phyloP scores from a whole-genome alignment of 2,797 vertebrate species.

The Alosa sapidissima region DNA sequence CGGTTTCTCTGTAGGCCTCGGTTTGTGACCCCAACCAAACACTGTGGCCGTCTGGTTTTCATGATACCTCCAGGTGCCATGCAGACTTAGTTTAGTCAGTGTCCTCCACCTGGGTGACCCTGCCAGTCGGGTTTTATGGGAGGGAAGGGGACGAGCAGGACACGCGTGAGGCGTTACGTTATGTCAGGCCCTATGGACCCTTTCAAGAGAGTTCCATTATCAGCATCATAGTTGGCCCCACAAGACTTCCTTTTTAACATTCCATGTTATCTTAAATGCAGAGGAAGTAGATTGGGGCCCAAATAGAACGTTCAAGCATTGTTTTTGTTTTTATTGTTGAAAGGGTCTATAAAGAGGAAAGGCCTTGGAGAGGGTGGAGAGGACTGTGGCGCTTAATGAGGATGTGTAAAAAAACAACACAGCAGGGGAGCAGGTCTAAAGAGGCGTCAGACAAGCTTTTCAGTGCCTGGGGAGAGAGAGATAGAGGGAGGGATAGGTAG shows the following conservation, averaged over 20 bases:
- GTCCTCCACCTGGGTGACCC: conserved; percentile 11
- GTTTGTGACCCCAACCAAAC: background rate
- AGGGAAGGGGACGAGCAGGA: background rate
- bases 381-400: conserved; percentile 8
- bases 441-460: background rate
- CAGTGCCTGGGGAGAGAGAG: background rate
- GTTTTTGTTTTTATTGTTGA: too few species aligned
- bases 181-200: conserved; percentile 13
- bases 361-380: conserved; percentile 9
- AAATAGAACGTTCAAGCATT: too few species aligned
- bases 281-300: too few species aligned
- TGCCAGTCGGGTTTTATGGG: background rate
- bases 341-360: background rate
- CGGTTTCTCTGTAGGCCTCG: background rate
- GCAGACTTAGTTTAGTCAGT: background rate
- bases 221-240: too few species aligned
- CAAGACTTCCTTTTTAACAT: too few species aligned
- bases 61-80: background rate
- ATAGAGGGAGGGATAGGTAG: background rate
- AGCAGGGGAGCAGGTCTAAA: background rate
- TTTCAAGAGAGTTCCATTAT: too few species aligned
- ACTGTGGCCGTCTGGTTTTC: background rate
- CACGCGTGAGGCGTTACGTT: background rate
- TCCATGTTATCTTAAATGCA: too few species aligned
- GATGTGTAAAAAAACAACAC: background rate